Evolutionary conservation across 2,113 vertebrate genomes (phyloP).

Genomic region (Hypocryptadius cinnamomeus): DNA sequence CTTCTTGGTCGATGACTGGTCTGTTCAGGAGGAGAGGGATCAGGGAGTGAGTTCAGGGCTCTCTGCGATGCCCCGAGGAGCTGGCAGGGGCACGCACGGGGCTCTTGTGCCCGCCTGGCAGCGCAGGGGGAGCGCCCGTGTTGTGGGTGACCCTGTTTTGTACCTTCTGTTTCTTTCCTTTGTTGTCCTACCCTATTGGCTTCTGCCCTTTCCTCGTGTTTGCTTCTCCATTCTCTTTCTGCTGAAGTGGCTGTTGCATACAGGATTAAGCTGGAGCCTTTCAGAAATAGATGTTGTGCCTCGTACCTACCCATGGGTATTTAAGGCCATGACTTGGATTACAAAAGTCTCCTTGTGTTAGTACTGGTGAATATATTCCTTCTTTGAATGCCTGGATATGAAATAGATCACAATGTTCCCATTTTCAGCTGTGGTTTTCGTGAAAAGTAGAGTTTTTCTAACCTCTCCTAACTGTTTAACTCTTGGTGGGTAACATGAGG

Average conservation of each 20-base stretch:
- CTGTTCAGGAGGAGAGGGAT: not conserved
- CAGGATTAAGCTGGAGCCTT: conserved; percentile 7
- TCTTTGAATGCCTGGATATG: conserved; percentile 30
- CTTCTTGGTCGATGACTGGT: not conserved
- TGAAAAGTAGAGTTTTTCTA: not conserved
- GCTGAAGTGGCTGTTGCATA: not conserved
- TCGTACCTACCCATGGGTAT: conserved; percentile 44
- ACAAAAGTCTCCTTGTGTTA: conserved; percentile 53
- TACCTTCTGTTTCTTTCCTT: not conserved
- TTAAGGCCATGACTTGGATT: conserved; percentile 35
- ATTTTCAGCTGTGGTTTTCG: conserved; percentile 41
- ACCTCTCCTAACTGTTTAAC: conserved; percentile 1
- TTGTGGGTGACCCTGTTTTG: not conserved
- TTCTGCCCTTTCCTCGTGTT: not conserved
- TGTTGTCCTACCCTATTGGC: not conserved
- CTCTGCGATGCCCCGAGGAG: not conserved
- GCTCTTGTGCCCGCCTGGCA: not conserved
- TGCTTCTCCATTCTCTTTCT: not conserved
- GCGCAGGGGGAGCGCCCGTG: not conserved
- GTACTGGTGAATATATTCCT: conserved; percentile 49
- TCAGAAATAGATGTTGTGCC: conserved; percentile 31
- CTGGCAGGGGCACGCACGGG: not conserved
- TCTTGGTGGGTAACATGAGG: not conserved
- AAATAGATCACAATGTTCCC: conserved; percentile 47
- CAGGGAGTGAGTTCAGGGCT: not conserved